Evolutionary conservation across 1,140 invertebrate genomes (phyloP).

Genomic region (Chlorops oryzae): DNA sequence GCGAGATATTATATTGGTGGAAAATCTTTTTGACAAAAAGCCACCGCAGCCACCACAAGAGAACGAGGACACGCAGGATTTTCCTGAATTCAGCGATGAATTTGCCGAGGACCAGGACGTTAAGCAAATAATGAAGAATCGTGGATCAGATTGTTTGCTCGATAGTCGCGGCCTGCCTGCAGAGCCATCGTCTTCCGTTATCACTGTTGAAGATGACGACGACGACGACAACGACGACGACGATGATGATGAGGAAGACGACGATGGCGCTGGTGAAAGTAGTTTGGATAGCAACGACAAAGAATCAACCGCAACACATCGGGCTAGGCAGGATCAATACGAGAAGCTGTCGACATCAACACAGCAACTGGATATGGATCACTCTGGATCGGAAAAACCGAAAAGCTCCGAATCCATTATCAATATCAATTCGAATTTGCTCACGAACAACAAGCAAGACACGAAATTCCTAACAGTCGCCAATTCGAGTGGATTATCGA

Average conservation of each 20-base stretch:
- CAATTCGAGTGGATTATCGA: slow-evolving; percentile 12
- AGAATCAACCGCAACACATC: slow-evolving; percentile 29
- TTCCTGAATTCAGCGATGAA: slow-evolving; percentile 39
- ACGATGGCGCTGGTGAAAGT: slow-evolving; percentile 33
- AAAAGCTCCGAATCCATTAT: slow-evolving; percentile 3
- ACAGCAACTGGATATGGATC: slow-evolving; percentile 30
- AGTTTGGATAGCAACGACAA: slow-evolving; percentile 39
- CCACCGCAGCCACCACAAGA: slow-evolving; percentile 27
- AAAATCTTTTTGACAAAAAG: slow-evolving; percentile 53
- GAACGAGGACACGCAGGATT: slow-evolving; percentile 36
- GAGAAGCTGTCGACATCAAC: slow-evolving; percentile 40
- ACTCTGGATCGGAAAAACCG: slow-evolving; percentile 16
- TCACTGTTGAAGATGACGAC: slow-evolving; percentile 40
- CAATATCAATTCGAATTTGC: too few species aligned
- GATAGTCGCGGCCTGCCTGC: slow-evolving; percentile 37
- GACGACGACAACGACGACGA: slow-evolving; percentile 38
- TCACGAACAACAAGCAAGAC: slow-evolving; percentile 28
- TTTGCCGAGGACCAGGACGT: slow-evolving; percentile 39
- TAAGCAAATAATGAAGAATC: slow-evolving; percentile 34
- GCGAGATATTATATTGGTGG: slow-evolving; percentile 61
- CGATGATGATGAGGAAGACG: slow-evolving; percentile 35
- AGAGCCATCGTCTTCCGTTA: slow-evolving; percentile 36
- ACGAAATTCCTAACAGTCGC: slow-evolving; percentile 36
- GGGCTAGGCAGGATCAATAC: slow-evolving; percentile 32
- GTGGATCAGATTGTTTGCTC: slow-evolving; percentile 25